A percentile compares a stretch with the other conserved stretches of the same genome.
phyloP scores from a whole-genome alignment of 2,797 vertebrate species.

The Acipenser transmontanus region DNA sequence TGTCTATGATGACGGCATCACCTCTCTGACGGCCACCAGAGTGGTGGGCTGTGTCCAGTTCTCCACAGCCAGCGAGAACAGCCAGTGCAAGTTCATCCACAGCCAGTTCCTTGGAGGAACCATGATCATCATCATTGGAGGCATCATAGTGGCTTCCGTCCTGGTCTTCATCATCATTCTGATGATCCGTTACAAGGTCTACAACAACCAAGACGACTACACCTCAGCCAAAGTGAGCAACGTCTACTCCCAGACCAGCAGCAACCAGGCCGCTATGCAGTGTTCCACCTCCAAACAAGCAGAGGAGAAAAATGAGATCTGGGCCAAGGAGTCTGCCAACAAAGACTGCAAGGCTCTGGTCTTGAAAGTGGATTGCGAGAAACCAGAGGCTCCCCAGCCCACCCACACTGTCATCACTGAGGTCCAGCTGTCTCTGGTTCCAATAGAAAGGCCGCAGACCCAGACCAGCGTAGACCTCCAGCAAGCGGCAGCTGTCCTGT shows the following conservation, averaged over 20 bases:
- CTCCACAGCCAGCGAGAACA: constrained; percentile 67
- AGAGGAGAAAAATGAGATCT: constrained; percentile 46
- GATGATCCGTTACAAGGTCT: constrained; percentile 91
- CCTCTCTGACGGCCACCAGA: constrained; percentile 71
- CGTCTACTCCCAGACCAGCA: constrained; percentile 76
- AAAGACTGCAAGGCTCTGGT: constrained; percentile 64
- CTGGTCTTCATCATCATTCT: constrained; percentile 92
- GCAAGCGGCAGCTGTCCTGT: constrained; percentile 42
- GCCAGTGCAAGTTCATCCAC: constrained; percentile 76
- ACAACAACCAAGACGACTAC: constrained; percentile 61
- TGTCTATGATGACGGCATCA: constrained; percentile 82
- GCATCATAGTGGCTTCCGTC: constrained; percentile 75
- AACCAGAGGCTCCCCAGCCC: constrained; percentile 43
- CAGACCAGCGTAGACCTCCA: constrained; percentile 59
- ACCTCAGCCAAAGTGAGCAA: constrained; percentile 62
- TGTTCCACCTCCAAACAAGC: constrained; percentile 54
- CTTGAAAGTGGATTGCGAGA: constrained; percentile 60
- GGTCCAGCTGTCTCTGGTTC: constrained; percentile 41
- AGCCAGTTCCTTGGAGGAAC: constrained; percentile 80
- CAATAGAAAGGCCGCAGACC: constrained; percentile 47
- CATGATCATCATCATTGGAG: constrained; percentile 80
- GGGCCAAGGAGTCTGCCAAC: constrained; percentile 29
- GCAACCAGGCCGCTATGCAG: constrained; percentile 51
- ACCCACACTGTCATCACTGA: constrained; percentile 40
- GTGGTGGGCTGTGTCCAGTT: constrained; percentile 87